Percentiles rank a stretch among this genome's conserved stretches.
These are phyloP conservation scores for Mesorhabditis spiculigera DNA, from an alignment of 2,888 invertebrate genomes.

Conservation along the genomic window DNA sequence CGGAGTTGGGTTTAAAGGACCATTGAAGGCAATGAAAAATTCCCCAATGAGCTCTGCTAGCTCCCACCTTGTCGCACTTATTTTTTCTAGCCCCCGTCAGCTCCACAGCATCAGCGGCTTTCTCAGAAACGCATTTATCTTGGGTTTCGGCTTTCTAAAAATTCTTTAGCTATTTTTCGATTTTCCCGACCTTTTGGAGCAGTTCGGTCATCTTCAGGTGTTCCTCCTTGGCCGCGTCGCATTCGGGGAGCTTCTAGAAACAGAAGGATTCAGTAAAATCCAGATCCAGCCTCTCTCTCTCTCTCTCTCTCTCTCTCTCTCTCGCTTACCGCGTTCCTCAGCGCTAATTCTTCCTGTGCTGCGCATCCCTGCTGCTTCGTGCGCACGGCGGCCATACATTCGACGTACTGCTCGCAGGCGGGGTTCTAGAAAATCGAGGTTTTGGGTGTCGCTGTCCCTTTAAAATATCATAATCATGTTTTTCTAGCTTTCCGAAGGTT, in stretches of 20 bases:
- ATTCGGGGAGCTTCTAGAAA: not conserved
- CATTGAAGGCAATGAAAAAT: not conserved
- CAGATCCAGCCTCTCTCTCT: no score
- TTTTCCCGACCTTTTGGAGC: not conserved
- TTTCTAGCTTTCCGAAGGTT: no score
- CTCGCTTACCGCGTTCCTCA: not conserved
- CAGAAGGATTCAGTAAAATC: no score
- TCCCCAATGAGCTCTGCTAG: not conserved
- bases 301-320: no score
- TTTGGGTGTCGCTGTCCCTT: no score
- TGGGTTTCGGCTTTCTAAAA: not conserved
- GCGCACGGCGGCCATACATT: not conserved
- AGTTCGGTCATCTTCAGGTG: not conserved
- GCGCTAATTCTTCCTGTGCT: not conserved
- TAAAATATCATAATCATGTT: no score
- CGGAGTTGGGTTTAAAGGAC: no score
- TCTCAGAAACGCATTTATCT: constrained; percentile 4
- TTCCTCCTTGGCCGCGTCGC: not conserved
- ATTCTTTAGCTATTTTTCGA: no score
- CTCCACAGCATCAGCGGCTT: not conserved
- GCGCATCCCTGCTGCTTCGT: not conserved
- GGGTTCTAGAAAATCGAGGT: not conserved
- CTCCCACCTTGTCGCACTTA: not conserved
- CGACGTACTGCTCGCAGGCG: not conserved
- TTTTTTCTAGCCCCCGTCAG: not conserved